phyloP scores from a whole-genome alignment of 2,888 invertebrate genomes.

The Pyralis farinalis region DNA sequence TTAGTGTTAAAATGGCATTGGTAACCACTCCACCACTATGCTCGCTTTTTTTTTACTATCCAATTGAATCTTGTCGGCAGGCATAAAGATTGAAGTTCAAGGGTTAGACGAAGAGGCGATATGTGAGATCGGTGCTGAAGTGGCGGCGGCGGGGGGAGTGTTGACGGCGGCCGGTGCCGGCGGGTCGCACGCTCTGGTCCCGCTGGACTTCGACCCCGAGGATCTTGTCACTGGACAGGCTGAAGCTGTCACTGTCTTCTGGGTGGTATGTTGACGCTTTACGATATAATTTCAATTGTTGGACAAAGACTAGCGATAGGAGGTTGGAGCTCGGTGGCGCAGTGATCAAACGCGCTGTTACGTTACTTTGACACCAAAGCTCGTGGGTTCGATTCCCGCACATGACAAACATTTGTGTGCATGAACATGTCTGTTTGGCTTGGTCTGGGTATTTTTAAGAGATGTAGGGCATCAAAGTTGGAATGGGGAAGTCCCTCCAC shows the following conservation, averaged over 20 bases:
- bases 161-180: conserved; percentile 48
- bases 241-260: conserved; percentile 86
- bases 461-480: too few species aligned
- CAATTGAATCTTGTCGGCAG: conserved; percentile 30
- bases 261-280: conserved; percentile 76
- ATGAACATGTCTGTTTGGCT: too few species aligned
- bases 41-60: too few species aligned
- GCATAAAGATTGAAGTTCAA: conserved; percentile 65
- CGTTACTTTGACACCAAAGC: too few species aligned
- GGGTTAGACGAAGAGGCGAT: conserved; percentile 75
- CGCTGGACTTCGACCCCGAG: conserved; percentile 52
- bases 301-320: too few species aligned
- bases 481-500: too few species aligned
- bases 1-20: background rate
- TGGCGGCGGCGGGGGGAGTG: conserved; percentile 58
- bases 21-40: background rate
- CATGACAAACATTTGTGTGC: too few species aligned
- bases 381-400: too few species aligned
- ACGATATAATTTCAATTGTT: too few species aligned
- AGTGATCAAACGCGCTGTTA: too few species aligned
- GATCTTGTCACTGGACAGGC: conserved; percentile 70
- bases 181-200: conserved; percentile 52
- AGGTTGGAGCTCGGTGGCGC: too few species aligned
- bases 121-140: conserved; percentile 59
- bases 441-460: too few species aligned